Evolutionary conservation across 2,888 invertebrate species (phyloP).

Genomic region (Brenthis hecate): DNA sequence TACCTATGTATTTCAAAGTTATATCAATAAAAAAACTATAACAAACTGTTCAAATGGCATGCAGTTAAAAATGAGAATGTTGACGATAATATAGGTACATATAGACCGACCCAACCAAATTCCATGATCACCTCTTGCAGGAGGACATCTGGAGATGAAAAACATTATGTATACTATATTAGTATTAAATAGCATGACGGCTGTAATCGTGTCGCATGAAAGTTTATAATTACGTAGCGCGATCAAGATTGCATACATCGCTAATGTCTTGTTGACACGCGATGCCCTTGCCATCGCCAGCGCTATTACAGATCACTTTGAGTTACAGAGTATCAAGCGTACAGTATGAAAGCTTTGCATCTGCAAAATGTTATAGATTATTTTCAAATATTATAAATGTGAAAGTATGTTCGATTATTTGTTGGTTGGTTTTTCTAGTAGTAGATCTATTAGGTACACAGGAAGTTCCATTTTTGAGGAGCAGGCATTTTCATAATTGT

Average conservation of each 20-base stretch:
- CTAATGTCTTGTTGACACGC: constrained; percentile 59
- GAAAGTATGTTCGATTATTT: too few species aligned
- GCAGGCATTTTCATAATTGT: too few species aligned
- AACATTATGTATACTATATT: constrained; percentile 31
- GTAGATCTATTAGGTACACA: too few species aligned
- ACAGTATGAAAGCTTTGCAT: neutral
- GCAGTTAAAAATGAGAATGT: too few species aligned
- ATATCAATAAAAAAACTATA: too few species aligned
- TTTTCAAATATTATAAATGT: too few species aligned
- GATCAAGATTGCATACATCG: constrained; percentile 52
- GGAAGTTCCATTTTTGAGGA: too few species aligned
- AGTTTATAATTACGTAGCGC: constrained; percentile 54
- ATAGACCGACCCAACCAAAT: neutral
- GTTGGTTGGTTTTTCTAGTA: too few species aligned
- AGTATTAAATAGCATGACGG: constrained; percentile 39
- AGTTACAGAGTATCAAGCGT: neutral
- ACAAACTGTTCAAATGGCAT: too few species aligned
- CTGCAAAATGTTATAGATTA: neutral
- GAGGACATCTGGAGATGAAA: neutral
- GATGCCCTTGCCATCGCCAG: constrained; percentile 46
- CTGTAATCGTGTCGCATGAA: constrained; percentile 43
- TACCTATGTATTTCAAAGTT: too few species aligned
- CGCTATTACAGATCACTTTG: constrained; percentile 29
- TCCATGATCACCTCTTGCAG: neutral
- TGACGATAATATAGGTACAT: neutral